phyloP scores from a whole-genome alignment of 2,113 vertebrate species.

The Pseudorhombus dupliciocellatus region DNA sequence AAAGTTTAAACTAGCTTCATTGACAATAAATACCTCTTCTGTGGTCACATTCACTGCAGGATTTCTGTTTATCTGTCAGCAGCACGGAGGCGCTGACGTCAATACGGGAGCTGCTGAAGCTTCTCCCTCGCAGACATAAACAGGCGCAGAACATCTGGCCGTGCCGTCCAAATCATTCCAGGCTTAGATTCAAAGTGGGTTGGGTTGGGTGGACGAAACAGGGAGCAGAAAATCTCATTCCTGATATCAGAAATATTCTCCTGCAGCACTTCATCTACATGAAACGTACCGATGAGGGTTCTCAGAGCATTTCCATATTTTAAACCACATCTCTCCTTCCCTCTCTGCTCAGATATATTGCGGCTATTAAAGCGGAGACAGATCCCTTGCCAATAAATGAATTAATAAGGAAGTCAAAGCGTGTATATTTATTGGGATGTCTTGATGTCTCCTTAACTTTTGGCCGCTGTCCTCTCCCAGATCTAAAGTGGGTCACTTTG shows the following conservation, averaged over 20 bases:
- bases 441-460: slow-evolving; percentile 55
- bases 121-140: not conserved
- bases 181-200: not conserved
- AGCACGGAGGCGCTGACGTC: not conserved
- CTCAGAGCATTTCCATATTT: slow-evolving; percentile 53
- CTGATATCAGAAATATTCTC: slow-evolving; percentile 12
- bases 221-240: slow-evolving; percentile 39
- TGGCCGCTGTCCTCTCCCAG: slow-evolving; percentile 42
- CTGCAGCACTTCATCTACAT: slow-evolving; percentile 14
- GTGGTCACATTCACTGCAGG: not conserved
- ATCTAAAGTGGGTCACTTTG: slow-evolving; percentile 72
- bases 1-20: slow-evolving; percentile 4
- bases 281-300: slow-evolving; percentile 21
- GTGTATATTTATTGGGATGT: slow-evolving; percentile 15
- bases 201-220: slow-evolving; percentile 1
- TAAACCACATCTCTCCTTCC: slow-evolving; percentile 44
- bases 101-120: not conserved
- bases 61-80: slow-evolving; percentile 1
- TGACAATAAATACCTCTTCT: not conserved
- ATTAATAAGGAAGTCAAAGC: slow-evolving; percentile 39
- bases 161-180: slow-evolving; percentile 10
- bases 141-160: not conserved
- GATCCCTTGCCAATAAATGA: slow-evolving; percentile 31
- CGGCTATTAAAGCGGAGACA: slow-evolving; percentile 28
- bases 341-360: slow-evolving; percentile 34